Evolutionary conservation across 2,113 vertebrate genomes (phyloP).

Genomic region (Myodes glareolus): DNA sequence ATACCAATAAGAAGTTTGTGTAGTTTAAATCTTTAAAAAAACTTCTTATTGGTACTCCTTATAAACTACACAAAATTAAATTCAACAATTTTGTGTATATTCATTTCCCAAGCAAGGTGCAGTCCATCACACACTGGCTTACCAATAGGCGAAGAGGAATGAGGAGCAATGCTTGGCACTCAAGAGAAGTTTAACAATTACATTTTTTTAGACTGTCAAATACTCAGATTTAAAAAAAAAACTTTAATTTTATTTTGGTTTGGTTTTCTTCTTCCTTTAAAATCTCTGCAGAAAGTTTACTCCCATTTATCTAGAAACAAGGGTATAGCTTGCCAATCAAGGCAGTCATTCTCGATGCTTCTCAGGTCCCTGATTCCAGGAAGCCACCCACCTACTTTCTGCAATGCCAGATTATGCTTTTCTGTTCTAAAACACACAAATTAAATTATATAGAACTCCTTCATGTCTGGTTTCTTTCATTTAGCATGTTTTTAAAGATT

Average conservation of each 20-base stretch:
- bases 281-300: not conserved
- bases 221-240: not conserved
- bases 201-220: not conserved
- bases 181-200: not conserved
- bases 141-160: not conserved
- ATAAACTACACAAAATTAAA: not conserved
- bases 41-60: too few species aligned
- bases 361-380: not conserved
- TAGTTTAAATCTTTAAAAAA: too few species aligned
- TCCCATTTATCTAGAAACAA: not conserved
- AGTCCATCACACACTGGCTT: not conserved
- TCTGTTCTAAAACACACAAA: not conserved
- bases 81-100: not conserved
- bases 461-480: not conserved
- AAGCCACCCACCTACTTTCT: not conserved
- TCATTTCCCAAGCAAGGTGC: not conserved
- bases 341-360: not conserved
- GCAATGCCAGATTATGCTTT: not conserved
- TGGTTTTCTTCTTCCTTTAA: not conserved
- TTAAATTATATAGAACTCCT: not conserved
- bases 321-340: not conserved
- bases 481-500: not conserved
- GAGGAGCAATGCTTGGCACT: not conserved
- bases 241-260: not conserved
- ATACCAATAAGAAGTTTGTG: not conserved